Percentiles rank a stretch among this genome's conserved stretches.
Conservation (phyloP, 2,113 vertebrate species). For the Phrynosoma blainvillii region DNA sequence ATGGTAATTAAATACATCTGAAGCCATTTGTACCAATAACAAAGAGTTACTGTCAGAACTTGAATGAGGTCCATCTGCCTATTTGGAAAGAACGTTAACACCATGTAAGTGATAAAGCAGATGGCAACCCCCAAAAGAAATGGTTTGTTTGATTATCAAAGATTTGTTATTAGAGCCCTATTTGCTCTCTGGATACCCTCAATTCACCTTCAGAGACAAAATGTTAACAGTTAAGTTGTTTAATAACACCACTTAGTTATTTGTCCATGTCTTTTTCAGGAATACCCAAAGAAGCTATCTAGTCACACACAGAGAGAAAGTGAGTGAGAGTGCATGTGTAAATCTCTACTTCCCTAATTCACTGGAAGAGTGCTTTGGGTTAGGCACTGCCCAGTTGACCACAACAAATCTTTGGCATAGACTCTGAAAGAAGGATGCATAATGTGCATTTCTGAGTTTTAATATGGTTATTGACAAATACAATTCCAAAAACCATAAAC, state of each 20-base stretch:
- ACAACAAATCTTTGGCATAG: background rate
- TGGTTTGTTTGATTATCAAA: slow-evolving; percentile 58
- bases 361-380: background rate
- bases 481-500: too few species aligned
- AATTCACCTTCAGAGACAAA: slow-evolving; percentile 52
- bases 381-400: background rate
- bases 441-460: too few species aligned
- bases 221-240: slow-evolving; percentile 29
- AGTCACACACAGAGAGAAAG: background rate
- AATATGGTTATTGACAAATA: too few species aligned
- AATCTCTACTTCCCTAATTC: background rate
- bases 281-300: background rate
- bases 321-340: background rate
- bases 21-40: slow-evolving; percentile 86
- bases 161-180: slow-evolving; percentile 47
- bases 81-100: slow-evolving; percentile 80
- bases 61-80: slow-evolving; percentile 82
- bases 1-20: slow-evolving; percentile 89
- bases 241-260: background rate
- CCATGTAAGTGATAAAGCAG: slow-evolving; percentile 79
- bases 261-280: background rate
- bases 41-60: slow-evolving; percentile 85
- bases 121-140: slow-evolving; percentile 72
- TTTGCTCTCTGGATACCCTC: slow-evolving; percentile 51
- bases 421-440: too few species aligned